phyloP scores from a whole-genome alignment of 2,888 invertebrate genomes.

The Griposia aprilina region DNA sequence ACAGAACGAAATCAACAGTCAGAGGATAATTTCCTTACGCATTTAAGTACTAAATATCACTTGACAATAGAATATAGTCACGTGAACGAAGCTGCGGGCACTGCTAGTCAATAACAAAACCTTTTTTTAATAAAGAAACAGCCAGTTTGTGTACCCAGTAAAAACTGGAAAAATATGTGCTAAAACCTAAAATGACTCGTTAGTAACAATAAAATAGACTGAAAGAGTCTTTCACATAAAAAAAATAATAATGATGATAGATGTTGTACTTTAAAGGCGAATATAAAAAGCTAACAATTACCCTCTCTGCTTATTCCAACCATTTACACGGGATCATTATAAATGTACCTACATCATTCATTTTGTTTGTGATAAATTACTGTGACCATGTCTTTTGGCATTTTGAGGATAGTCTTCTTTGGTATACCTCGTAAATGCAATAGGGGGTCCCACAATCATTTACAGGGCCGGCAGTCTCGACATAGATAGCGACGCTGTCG shows the following conservation, averaged over 20 bases:
- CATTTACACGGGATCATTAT: conserved; percentile 62
- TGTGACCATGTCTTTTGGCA: background rate
- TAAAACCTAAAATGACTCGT: conserved; percentile 1
- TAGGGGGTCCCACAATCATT: too few species aligned
- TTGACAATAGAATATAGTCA: too few species aligned
- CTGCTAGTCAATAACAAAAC: background rate
- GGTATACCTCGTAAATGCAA: background rate
- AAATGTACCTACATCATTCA: conserved; percentile 56
- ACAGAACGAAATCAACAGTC: too few species aligned
- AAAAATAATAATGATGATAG: conserved; percentile 48
- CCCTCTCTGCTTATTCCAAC: conserved; percentile 28
- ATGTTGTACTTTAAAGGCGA: conserved; percentile 34
- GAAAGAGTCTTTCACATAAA: conserved; percentile 32
- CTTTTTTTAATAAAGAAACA: background rate
- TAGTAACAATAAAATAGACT: conserved; percentile 22
- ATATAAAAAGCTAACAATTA: conserved; percentile 42
- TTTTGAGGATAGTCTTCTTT: conserved; percentile 1
- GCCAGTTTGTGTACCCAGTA: background rate
- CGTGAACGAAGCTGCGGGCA: background rate
- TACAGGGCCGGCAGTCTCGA: too few species aligned
- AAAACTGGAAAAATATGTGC: background rate
- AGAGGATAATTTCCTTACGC: too few species aligned
- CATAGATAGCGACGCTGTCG: too few species aligned
- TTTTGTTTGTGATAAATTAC: conserved; percentile 45
- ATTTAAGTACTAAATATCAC: too few species aligned